Evolutionary conservation across 2,113 vertebrate genomes (phyloP).

Genomic region (Herpetotheres cachinnans): DNA sequence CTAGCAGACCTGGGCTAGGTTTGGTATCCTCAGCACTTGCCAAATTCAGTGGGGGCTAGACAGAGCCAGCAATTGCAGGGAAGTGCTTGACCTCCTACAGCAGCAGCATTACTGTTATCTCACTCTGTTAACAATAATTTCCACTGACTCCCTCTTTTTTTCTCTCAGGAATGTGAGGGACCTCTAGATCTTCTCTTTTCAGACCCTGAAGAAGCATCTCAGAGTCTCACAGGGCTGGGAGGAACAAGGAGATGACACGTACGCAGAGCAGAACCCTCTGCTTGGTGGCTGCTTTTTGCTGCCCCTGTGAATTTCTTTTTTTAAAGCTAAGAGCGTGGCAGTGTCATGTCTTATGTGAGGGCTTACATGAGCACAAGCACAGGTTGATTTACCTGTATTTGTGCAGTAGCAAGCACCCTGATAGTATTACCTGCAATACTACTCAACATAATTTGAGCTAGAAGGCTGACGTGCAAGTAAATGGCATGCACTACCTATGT

Average conservation of each 20-base stretch:
- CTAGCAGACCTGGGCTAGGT: fast-evolving
- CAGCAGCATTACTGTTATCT: background rate
- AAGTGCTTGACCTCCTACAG: background rate
- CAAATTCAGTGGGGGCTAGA: background rate
- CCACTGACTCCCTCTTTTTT: background rate
- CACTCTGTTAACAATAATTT: background rate
- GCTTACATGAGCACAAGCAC: no score
- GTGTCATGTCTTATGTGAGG: background rate
- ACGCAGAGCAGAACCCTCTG: background rate
- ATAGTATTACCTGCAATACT: background rate
- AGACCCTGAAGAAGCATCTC: background rate
- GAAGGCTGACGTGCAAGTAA: background rate
- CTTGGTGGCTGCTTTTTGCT: background rate
- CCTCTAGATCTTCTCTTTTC: background rate
- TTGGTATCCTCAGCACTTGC: background rate
- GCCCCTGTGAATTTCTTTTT: background rate
- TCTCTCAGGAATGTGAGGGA: background rate
- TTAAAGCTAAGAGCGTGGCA: background rate
- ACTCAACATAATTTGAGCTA: background rate
- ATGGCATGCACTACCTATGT: fast-evolving
- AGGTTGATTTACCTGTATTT: background rate
- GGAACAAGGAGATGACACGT: background rate
- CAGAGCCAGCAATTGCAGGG: fast-evolving
- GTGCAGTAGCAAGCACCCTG: background rate
- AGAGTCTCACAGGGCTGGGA: background rate